A percentile compares a stretch with the other conserved stretches of the same genome.
phyloP scores from a whole-genome alignment of 2,888 invertebrate genomes.

The Ecliptopera silaceata region DNA sequence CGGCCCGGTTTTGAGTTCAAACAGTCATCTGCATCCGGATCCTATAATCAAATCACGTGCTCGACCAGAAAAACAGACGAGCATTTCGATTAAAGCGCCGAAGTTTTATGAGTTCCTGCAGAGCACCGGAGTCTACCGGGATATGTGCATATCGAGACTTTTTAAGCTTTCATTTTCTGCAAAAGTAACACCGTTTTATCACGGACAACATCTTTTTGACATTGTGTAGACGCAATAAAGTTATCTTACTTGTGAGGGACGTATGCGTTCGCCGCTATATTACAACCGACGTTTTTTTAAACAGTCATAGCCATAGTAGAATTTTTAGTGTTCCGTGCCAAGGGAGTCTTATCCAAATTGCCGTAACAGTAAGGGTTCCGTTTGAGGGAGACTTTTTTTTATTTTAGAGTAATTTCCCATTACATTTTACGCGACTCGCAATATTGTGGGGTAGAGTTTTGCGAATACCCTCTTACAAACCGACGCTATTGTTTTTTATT shows the following conservation, averaged over 20 bases:
- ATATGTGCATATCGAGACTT: conserved; percentile 68
- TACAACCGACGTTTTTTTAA: not conserved
- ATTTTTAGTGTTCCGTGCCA: conserved; percentile 69
- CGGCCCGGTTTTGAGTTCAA: not conserved
- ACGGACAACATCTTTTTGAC: too few relatives aligned
- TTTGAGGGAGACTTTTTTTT: conserved; percentile 68
- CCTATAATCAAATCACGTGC: conserved; percentile 37
- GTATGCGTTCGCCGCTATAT: not conserved
- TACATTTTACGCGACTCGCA: conserved; percentile 71
- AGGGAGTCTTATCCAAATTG: conserved; percentile 76
- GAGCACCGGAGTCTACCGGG: conserved; percentile 40
- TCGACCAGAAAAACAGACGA: conserved; percentile 32
- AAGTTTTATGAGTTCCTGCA: conserved; percentile 60
- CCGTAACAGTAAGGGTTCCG: conserved; percentile 71
- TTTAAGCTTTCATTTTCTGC: conserved; percentile 34
- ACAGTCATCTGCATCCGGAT: conserved; percentile 22
- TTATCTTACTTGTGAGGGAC: not conserved
- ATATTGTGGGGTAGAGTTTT: conserved; percentile 68
- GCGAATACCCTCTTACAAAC: conserved; percentile 45
- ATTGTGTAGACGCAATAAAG: not conserved
- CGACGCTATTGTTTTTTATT: conserved; percentile 47
- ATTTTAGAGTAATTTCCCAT: conserved; percentile 79
- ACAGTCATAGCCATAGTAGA: conserved; percentile 55
- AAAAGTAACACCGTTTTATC: not conserved
- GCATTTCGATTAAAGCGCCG: conserved; percentile 61